Evolutionary conservation across 2,113 vertebrate genomes (phyloP).

Genomic region (Ammospiza caudacuta): DNA sequence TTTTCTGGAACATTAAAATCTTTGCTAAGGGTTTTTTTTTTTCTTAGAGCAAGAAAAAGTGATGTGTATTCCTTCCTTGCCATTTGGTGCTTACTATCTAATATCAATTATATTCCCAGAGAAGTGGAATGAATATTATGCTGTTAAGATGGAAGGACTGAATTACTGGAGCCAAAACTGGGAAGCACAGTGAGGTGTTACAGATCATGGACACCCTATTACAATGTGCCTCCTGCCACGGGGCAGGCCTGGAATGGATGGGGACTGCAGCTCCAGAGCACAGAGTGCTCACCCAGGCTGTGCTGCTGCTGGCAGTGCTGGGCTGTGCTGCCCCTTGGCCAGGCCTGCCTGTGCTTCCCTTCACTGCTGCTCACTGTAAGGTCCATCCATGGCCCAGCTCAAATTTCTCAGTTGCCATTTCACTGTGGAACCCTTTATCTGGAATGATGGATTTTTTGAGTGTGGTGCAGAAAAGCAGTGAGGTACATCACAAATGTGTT

Average conservation of each 20-base stretch:
- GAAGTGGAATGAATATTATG: not conserved
- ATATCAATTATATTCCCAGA: not conserved
- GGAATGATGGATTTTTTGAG: too few relatives aligned
- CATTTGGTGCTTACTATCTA: slow-evolving; percentile 7
- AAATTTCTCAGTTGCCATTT: not conserved
- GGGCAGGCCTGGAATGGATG: not conserved
- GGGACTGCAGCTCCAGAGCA: not conserved
- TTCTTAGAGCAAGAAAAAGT: not conserved
- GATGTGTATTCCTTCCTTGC: not conserved
- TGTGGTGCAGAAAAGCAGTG: not conserved
- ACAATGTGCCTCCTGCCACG: not conserved
- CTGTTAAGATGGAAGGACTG: not conserved
- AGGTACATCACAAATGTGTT: not conserved
- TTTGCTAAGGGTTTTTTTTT: not conserved
- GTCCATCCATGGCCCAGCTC: not conserved
- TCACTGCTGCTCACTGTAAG: not conserved
- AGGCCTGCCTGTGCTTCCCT: not conserved
- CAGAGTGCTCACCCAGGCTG: not conserved
- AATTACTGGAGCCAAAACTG: not conserved
- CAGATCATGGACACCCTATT: not conserved
- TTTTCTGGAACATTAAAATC: slow-evolving; percentile 16
- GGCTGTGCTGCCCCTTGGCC: not conserved
- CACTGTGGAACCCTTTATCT: not conserved
- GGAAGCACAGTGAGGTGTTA: not conserved
- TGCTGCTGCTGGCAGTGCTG: not conserved